Conservation (phyloP, 2,113 vertebrate genomes). For the Pterocles orientalis region DNA sequence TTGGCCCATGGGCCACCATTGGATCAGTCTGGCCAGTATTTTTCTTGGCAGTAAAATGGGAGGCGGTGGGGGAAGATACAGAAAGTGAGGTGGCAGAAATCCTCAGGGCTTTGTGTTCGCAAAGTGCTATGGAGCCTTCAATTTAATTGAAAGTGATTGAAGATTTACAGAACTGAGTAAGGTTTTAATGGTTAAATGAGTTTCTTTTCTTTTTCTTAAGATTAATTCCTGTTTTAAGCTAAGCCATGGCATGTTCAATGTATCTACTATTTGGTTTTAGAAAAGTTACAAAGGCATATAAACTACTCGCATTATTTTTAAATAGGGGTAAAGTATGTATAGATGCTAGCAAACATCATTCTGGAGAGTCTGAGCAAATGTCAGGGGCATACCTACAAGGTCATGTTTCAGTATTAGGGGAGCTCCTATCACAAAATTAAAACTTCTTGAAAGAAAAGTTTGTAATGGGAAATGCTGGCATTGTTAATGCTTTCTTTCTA, state of each 20-base stretch:
- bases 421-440: conserved; percentile 53
- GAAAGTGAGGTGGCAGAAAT: background rate
- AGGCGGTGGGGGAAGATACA: background rate
- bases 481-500: conserved; percentile 19
- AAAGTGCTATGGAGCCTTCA: background rate
- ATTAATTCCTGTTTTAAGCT: background rate
- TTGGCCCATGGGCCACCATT: background rate
- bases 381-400: conserved; percentile 18
- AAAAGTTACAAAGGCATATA: background rate
- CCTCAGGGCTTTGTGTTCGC: background rate
- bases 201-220: background rate
- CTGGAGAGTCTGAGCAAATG: background rate
- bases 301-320: background rate
- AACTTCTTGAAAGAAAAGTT: conserved; percentile 63
- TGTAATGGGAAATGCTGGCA: conserved; percentile 61
- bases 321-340: background rate
- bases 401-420: conserved; percentile 48
- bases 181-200: background rate
- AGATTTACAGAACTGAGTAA: background rate
- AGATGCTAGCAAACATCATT: background rate
- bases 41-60: background rate
- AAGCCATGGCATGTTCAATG: background rate
- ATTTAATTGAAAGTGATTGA: background rate
- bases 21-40: background rate
- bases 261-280: background rate